Base-by-base conservation (phyloP, 2,113 vertebrate genomes). In the Pipa parva region DNA sequence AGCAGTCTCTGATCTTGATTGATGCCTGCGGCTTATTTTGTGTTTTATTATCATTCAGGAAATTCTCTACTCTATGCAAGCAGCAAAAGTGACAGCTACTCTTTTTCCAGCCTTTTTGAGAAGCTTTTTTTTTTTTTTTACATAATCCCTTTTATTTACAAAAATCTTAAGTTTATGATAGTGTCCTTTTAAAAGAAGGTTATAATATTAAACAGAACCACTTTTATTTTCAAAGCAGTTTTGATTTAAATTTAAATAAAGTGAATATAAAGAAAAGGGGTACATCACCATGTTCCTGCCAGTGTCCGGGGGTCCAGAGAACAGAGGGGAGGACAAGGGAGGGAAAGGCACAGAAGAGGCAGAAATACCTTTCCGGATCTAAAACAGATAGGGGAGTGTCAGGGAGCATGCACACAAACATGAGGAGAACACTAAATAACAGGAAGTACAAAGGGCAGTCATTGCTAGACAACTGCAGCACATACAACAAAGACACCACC, bases 311-410 rank as follows among this genome's bases (percentile, higher is more conserved):
- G 92, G 84, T 71, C 89, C 90, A 2, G 93, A 92, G 28, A 94
- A 85, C 78, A 95, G 88, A 0, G 92, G 90, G 59, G 92, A 89
- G 57, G 93, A 92, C 0, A 70, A 24, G 60, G 92, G 95, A 4
- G 92, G 81, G 59, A 88, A 84, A 64, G 91, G 90, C 76, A 92
- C 85, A 0, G 87, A 87, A 10, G 88, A 88, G 76, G 84, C 78
- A 3, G 91, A 89, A 0, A 88, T 83, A 64, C 92, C 95, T 81
- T 93, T 98, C 79, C 95, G 90, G 21, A 93, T 88, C 96, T 99
- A 83, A 71, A 85, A 76, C 21, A 18, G 60, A 71, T 52, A 70
- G 64, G 28, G 73, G 55, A 79, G 2, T 51, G 52, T 67, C 22
- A 50, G 63, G 21, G 26, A 26, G 12, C 21, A 70, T 46, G 63